phyloP scores from a whole-genome alignment of 1,140 invertebrate genomes.

The Halyomorpha halys region DNA sequence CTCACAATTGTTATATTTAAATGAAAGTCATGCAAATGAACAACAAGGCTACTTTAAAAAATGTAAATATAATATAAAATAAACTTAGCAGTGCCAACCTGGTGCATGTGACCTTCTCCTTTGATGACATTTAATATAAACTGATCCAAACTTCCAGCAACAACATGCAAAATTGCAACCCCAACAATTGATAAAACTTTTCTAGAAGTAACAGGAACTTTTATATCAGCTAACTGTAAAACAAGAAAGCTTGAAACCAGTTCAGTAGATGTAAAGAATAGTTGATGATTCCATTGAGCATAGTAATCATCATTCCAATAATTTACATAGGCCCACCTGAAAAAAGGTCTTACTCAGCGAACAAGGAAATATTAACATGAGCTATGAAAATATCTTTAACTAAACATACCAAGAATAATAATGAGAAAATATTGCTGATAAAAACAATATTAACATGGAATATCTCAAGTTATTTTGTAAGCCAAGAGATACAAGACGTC shows the following conservation, averaged over 20 bases:
- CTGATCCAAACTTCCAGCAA: slow-evolving; percentile 63
- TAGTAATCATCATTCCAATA: slow-evolving; percentile 79
- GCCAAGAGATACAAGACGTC: slow-evolving; percentile 48
- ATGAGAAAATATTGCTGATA: slow-evolving; percentile 62
- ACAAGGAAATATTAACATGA: slow-evolving; percentile 1
- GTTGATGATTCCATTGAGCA: slow-evolving; percentile 61
- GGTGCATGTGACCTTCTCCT: slow-evolving; percentile 56
- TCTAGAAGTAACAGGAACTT: slow-evolving; percentile 45
- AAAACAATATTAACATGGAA: slow-evolving; percentile 60
- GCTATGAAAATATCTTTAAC: not conserved
- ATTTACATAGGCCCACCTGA: slow-evolving; percentile 65
- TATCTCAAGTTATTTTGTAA: slow-evolving; percentile 45
- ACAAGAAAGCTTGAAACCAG: slow-evolving; percentile 55
- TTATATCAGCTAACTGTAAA: slow-evolving; percentile 46
- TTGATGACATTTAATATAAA: slow-evolving; percentile 61
- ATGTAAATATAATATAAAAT: too few species aligned
- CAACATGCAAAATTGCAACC: slow-evolving; percentile 58
- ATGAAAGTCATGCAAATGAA: too few species aligned
- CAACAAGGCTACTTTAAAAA: too few species aligned
- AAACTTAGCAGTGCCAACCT: slow-evolving; percentile 37
- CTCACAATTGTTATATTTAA: too few species aligned
- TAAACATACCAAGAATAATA: slow-evolving; percentile 56
- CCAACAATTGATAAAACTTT: slow-evolving; percentile 52
- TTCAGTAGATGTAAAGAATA: slow-evolving; percentile 66
- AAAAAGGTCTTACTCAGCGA: slow-evolving; percentile 16